Base-by-base conservation (phyloP, 37 sponge, comb jelly and placozoan species). In the Halisarca cf. caerulea region DNA sequence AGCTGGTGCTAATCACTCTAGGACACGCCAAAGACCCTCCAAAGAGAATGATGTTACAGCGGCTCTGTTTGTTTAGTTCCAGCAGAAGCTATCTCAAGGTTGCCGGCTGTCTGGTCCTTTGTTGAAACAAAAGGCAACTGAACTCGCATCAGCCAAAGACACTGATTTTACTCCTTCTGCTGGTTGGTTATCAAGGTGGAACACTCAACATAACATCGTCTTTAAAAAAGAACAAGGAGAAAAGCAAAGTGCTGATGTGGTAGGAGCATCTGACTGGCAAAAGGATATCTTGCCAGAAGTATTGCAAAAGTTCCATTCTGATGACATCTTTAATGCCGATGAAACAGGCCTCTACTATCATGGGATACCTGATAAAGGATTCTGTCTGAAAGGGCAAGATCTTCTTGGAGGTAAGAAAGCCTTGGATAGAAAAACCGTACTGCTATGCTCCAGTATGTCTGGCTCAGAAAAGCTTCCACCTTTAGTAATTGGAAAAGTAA, bases 171-270 rank as follows among this genome's bases (percentile, higher is more conserved):
- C 69, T 40, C 47, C 84, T 72, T 72, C 37, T 36, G 84, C 73
- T 37, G 84, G 84, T 14, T 83, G 84, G 84, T 45, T 83, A n/a
- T 64, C 71, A 51, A 38, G 84, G 11, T 83, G 84, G 84, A 83
- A 83, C 32, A 66, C 34, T 45, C 51, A 66, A 14, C 83, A 66
- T 28, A 66, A 59, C 60, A 17, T 82, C 27, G 28, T 47, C 11
- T 47, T 14, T 11, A 47, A 47, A 47, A n/a, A 47, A 47, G 51
- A 47, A 47, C 51, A 47, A 11, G 51, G 51, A 47, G 51, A 47
- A 47, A 47, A 44, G 15, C 33, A 45, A 44, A 17, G 55, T 78
- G 34, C 21, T 44, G 51, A 45, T 44, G 14, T 78, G 35, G 55
- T 18, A 47, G 55, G 54, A 78, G 45, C 40, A 44, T 45, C 54